Evolutionary conservation across 2,888 invertebrate species (phyloP).

Genomic region (Campoletis raptor): DNA sequence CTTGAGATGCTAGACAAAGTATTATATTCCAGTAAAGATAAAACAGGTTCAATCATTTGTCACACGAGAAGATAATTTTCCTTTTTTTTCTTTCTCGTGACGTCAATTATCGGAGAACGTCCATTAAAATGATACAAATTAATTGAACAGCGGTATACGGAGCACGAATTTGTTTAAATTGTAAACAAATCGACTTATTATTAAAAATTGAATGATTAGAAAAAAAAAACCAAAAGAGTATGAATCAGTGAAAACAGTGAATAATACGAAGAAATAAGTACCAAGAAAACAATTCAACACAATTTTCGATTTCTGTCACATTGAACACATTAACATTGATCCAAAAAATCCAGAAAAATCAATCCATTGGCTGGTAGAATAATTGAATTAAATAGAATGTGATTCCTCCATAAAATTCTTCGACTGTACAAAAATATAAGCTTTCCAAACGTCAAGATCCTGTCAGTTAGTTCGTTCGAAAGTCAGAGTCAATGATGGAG

Average conservation of each 20-base stretch:
- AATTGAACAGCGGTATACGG: constrained; percentile 4
- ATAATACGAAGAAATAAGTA: not conserved
- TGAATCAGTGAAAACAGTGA: not conserved
- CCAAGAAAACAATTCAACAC: not conserved
- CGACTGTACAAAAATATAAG: not conserved
- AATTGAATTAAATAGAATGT: not conserved
- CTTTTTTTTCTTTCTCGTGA: constrained; percentile 1
- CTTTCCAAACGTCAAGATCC: not conserved
- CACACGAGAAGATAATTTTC: constrained; percentile 11
- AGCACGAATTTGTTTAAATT: not conserved
- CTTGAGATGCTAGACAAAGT: constrained; percentile 40
- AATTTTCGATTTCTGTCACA: not conserved
- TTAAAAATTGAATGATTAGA: not conserved
- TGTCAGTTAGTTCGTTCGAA: not conserved
- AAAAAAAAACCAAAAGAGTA: not conserved
- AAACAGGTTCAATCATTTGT: constrained; percentile 36
- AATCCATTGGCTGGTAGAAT: not conserved
- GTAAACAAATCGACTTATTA: not conserved
- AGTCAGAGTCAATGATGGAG: not conserved
- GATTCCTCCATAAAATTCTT: too few relatives aligned
- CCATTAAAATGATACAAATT: constrained; percentile 12
- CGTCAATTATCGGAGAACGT: constrained; percentile 25
- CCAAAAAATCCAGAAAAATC: not conserved
- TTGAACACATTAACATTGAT: not conserved
- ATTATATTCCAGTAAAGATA: constrained; percentile 35